These are phyloP conservation scores for Morus bassanus DNA, from an alignment of 2,797 vertebrate species.

Conservation along the genomic window DNA sequence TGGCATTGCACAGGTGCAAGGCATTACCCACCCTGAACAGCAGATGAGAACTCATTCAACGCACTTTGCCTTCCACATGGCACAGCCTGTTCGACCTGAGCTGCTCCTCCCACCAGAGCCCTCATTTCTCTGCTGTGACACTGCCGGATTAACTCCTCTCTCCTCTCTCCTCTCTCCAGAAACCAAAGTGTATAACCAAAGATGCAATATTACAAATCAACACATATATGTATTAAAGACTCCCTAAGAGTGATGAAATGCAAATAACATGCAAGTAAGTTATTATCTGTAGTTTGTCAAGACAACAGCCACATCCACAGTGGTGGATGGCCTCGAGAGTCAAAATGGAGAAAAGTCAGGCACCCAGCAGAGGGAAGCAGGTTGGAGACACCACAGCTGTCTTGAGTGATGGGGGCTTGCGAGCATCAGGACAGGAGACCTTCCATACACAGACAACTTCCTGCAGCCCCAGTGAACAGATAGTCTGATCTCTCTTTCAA, in stretches of 20 bases:
- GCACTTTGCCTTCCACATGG: fast-evolving
- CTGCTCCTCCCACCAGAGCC: background rate
- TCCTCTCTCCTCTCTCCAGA: background rate
- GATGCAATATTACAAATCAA: background rate
- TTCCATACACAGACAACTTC: background rate
- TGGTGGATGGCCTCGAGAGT: background rate
- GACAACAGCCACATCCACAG: background rate
- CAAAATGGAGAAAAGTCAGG: background rate
- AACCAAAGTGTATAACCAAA: background rate
- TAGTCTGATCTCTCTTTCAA: background rate
- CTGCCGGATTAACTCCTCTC: background rate
- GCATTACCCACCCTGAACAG: background rate
- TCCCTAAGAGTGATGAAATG: background rate
- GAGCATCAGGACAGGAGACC: background rate
- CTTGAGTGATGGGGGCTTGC: background rate
- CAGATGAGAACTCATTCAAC: background rate
- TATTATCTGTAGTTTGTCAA: background rate
- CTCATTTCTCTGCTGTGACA: background rate
- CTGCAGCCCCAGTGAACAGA: background rate
- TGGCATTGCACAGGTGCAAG: background rate
- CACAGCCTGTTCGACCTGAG: fast-evolving
- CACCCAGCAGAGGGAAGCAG: background rate
- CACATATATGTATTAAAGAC: background rate
- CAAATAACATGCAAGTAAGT: background rate
- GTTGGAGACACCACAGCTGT: background rate